Evolutionary conservation across 2,888 invertebrate species (phyloP), one percentile per base, ranked within the genome.

Genomic region (Drosophila leonis): DNA sequence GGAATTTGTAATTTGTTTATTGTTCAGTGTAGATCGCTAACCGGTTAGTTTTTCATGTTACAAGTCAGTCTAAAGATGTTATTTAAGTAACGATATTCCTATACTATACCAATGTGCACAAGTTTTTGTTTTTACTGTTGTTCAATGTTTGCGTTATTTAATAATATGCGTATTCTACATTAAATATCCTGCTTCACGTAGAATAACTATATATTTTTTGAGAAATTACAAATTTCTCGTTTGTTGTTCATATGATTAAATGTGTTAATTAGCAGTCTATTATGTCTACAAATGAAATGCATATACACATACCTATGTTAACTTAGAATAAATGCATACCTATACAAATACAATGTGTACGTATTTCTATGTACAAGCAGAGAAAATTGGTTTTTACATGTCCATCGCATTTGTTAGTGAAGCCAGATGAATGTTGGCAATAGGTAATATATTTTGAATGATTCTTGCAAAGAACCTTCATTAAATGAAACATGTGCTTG

Each of bases 171-270:
- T 72, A 46, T 49, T 51, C 42, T 63, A 59, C 41, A 59, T 63
- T 60, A 37, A 24, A 41, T 56, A 31, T 55, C 49, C 33, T 41
- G 65, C 29, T 59, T 67, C 52, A 59, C 48, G 24, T 71, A 67
- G 64, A 46, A 59, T 72, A 55, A 64, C 60, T 80, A 51, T 77
- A 48, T 65, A 74, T 74, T 77, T 66, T 35, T 46, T 57, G 66
- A 52, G 79, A 74, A 64, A 79, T 85, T 83, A 5, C 37, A 74
- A 79, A 76, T 76, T 79, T 78, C 76, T 65, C 55, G 46, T 65
- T 78, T 83, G 85, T 85, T 85, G 80, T 73, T 83, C 63, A 78
- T 79, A 79, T 73, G 74, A 70, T 72, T 63, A 73, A 78, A 65
- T 37, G 60, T 79, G 79, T 84, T 84, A 70, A 79, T 77, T 74